Evolutionary conservation across 2,113 vertebrate genomes (phyloP), one percentile per base, ranked within the genome.

Genomic region (Pygathrix nemaeus): DNA sequence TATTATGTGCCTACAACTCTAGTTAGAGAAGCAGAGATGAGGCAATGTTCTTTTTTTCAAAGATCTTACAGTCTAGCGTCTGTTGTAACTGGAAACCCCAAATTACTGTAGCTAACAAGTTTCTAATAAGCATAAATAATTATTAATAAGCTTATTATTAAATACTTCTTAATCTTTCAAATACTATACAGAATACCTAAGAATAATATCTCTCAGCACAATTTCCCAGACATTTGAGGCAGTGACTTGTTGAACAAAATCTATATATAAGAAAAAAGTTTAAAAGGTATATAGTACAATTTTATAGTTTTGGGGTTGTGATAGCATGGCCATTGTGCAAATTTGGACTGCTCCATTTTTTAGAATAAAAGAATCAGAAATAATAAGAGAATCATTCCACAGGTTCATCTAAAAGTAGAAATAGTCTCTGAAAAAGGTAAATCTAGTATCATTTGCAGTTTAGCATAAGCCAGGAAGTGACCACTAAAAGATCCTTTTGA

Each of bases 101-200:
- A 92, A 17, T 14, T 61, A 70, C 21, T 18, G 18, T 40, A 45
- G 7, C 17, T 85, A 92, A 25, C 61, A 88, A 13, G 17, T 93
- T 80, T 88, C 76, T 79, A 96, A 66, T 2, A 72, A 45, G 6
- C 23, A 94, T 90, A 70, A 82, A 92, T 90, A 61, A 82, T 86
- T 72, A 88, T 72, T 30, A 88, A 38, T 43, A 80, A 61, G 23
- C 45, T 87, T 90, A 1, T 6, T 61, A 14, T 73, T 72, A 76
- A 78, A 64, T n/a, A 57, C 30, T 72, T 90, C 30, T 57, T 66
- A 59, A 8, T 90, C 4, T 96, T 88, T 66, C 66, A 90, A 70
- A 45, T 59, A 52, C 17, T 48, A 6, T 43, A 43, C 1, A 90
- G 38, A 88, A 68, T 38, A 94, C 32, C 38, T 95, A 95, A 76